A percentile compares a stretch with the other conserved stretches of the same genome.
Evolutionary conservation across 2,888 invertebrate species (phyloP).

Genomic region (Xanthorhoe designata): DNA sequence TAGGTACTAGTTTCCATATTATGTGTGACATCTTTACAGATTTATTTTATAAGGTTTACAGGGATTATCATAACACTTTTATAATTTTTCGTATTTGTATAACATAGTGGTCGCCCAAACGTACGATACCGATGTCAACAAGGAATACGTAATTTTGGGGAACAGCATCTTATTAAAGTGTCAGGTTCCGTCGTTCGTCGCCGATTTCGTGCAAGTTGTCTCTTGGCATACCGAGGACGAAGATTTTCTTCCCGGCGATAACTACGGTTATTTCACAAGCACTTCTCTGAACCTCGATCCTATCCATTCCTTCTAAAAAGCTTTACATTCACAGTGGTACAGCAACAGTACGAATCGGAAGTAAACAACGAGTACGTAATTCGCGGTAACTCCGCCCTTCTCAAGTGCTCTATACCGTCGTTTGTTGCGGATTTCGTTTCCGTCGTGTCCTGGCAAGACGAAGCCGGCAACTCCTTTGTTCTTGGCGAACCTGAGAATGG

Average conservation of each 20-base stretch:
- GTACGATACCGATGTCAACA: constrained; percentile 93
- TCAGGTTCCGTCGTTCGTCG: constrained; percentile 94
- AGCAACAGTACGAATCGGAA: constrained; percentile 95
- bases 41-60: constrained; percentile 7
- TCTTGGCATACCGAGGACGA: constrained; percentile 93
- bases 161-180: constrained; percentile 93
- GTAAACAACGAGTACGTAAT: constrained; percentile 97
- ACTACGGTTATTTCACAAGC: constrained; percentile 82
- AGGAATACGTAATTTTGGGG: constrained; percentile 93
- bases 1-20: background rate
- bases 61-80: constrained; percentile 3
- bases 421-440: constrained; percentile 97
- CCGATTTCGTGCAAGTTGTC: constrained; percentile 93
- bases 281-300: constrained; percentile 36
- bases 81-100: constrained; percentile 39
- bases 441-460: constrained; percentile 94
- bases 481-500: constrained; percentile 66
- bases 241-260: constrained; percentile 88
- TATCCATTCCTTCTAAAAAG: constrained; percentile 36
- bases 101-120: constrained; percentile 90
- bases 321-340: constrained; percentile 88
- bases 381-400: constrained; percentile 94
- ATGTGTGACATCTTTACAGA: constrained; percentile 9
- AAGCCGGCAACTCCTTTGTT: constrained; percentile 86
- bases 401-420: constrained; percentile 96